Evolutionary conservation across 2,888 invertebrate species (phyloP).

Genomic region (Schrankia costaestrigalis): DNA sequence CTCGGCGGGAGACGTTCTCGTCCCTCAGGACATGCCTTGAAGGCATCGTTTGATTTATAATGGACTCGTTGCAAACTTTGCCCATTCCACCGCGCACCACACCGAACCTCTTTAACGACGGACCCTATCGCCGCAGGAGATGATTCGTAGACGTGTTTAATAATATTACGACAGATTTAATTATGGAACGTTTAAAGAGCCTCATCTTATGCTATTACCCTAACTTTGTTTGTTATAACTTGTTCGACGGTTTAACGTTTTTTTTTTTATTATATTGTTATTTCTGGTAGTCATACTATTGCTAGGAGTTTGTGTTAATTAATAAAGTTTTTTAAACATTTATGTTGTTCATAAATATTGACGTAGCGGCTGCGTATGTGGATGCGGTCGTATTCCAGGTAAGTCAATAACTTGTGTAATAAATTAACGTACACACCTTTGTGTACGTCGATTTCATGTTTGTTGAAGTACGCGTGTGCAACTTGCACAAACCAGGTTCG

Average conservation of each 20-base stretch:
- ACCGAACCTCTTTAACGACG: slow-evolving; percentile 77
- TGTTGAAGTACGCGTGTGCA: too few relatives aligned
- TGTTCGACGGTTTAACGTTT: slow-evolving; percentile 37
- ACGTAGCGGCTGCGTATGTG: too few relatives aligned
- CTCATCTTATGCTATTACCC: slow-evolving; percentile 61
- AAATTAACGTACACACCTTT: too few relatives aligned
- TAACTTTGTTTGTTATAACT: slow-evolving; percentile 57
- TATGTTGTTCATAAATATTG: too few relatives aligned
- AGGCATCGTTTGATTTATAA: slow-evolving; percentile 81
- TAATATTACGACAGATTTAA: slow-evolving; percentile 80
- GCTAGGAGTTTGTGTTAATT: neutral
- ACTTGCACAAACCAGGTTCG: too few relatives aligned
- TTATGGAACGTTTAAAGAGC: slow-evolving; percentile 75
- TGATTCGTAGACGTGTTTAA: slow-evolving; percentile 80
- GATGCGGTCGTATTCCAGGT: too few relatives aligned
- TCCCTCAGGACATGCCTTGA: slow-evolving; percentile 78
- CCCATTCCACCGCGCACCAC: slow-evolving; percentile 72
- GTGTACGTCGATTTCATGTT: too few relatives aligned
- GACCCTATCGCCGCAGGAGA: slow-evolving; percentile 77
- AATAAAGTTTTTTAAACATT: neutral
- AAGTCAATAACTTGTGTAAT: too few relatives aligned
- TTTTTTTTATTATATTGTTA: slow-evolving; percentile 20
- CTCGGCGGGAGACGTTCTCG: slow-evolving; percentile 67
- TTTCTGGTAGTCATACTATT: slow-evolving; percentile 5
- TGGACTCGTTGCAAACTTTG: slow-evolving; percentile 80